Conservation (phyloP, 2,888 invertebrate genomes). For the Monopis laevigella region DNA sequence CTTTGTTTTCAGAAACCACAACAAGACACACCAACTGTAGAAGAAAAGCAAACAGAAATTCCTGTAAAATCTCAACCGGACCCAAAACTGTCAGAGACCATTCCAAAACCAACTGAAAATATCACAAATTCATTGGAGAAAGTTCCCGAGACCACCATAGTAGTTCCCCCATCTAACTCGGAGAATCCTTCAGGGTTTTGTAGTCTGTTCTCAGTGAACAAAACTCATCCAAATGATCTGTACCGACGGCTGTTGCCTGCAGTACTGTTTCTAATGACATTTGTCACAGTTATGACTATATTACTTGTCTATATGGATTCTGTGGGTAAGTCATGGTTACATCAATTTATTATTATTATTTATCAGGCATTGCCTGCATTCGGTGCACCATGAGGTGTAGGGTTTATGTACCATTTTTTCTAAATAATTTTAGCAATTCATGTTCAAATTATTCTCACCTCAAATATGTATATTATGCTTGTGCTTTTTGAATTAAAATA, state of each 20-base stretch:
- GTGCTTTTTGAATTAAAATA: too few species aligned
- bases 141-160: constrained; percentile 9
- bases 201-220: constrained; percentile 31
- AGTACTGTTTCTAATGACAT: constrained; percentile 78
- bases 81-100: constrained; percentile 17
- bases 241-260: constrained; percentile 71
- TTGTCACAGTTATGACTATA: constrained; percentile 82
- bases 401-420: too few species aligned
- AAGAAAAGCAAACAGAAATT: too few species aligned
- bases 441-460: too few species aligned
- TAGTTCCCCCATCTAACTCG: background rate
- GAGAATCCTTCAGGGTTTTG: background rate
- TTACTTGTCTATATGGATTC: constrained; percentile 84
- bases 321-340: constrained; percentile 69
- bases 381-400: too few species aligned
- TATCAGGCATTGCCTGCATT: background rate
- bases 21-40: too few species aligned
- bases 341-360: background rate
- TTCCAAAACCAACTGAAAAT: constrained; percentile 28
- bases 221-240: constrained; percentile 50
- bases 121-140: constrained; percentile 23
- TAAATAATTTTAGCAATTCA: too few species aligned
- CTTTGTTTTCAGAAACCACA: too few species aligned
- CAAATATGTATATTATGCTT: too few species aligned
- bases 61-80: constrained; percentile 27